Evolutionary conservation across 2,797 vertebrate species (phyloP), one percentile per base, ranked within the genome.

Genomic region (Setipinna tenuifilis): DNA sequence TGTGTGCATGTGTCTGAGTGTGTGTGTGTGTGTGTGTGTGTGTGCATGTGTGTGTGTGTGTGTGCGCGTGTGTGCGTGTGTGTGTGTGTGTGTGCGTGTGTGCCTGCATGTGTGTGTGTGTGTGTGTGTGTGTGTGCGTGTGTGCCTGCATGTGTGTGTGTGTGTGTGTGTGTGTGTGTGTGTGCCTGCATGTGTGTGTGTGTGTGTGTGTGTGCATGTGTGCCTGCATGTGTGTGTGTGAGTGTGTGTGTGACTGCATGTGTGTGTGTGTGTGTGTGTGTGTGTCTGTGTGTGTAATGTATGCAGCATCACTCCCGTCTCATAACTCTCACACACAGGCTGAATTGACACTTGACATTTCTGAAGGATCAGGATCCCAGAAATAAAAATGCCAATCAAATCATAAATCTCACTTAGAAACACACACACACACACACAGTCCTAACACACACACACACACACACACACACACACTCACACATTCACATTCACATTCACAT

Each of bases 281-380:
- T 61, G 59, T 61, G 59, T 61, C 19, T 61, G 59, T 61, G 23
- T 65, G 23, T 65, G 23, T 65, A 25, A 65, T 65, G 11, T 65
- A 65, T 65, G 61, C 61, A 65, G 61, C 11, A 65, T 28, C 61
- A 65, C 61, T 25, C 23, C 12, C 61, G 25, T 65, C 61, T 65
- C 61, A 12, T 62, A 65, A 65, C 61, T 65, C n/a, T n/a, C n/a
- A n/a, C n/a, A n/a, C 61, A 25, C n/a, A 12, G 61, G 61, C 25
- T 65, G 61, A 25, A 65, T 65, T 65, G 61, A 65, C 61, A 65
- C 61, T 65, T 65, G 61, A 65, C 61, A 65, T 65, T 65, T 65
- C 25, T 65, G 61, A 65, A 65, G 61, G 61, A 65, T 65, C 61
- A 65, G 61, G 23, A 65, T 65, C 61, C 23, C 61, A 65, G 23